Conservation (phyloP, 2,888 invertebrate genomes). For the Cylindroiulus punctatus region DNA sequence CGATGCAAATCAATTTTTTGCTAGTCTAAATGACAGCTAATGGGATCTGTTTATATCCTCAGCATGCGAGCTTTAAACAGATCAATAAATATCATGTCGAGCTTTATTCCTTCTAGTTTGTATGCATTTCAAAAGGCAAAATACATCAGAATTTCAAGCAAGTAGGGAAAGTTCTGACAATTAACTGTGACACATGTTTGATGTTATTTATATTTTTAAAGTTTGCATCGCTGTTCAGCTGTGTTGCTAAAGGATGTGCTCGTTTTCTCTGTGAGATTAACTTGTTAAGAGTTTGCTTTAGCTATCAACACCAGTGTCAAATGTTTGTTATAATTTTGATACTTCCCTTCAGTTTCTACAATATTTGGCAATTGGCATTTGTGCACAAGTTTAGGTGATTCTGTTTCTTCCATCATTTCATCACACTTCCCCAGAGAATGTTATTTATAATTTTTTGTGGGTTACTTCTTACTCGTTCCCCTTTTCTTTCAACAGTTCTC, state of each 20-base stretch:
- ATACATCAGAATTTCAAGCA: not conserved
- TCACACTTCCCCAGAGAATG: conserved; percentile 7
- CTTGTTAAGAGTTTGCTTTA: not conserved
- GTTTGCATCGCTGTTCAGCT: not conserved
- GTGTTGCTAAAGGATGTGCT: not conserved
- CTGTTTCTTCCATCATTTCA: conserved; percentile 4
- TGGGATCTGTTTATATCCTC: not conserved
- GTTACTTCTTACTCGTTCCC: not conserved
- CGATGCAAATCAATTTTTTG: not conserved
- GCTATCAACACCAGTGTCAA: not conserved
- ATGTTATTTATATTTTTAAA: not conserved
- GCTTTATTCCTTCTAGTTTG: not conserved
- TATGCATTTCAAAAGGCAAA: not conserved
- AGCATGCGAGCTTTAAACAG: not conserved
- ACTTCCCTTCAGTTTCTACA: conserved; percentile 16
- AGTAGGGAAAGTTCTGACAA: not conserved
- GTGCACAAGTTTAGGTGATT: not conserved
- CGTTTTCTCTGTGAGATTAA: not conserved
- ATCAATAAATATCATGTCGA: not conserved
- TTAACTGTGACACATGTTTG: not conserved
- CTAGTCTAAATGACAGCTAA: not conserved
- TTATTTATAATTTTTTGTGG: conserved; percentile 24
- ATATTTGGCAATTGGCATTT: conserved; percentile 11
- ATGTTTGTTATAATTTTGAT: not conserved
- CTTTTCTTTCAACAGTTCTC: not conserved